Evolutionary conservation across 2,113 vertebrate species (phyloP).

Genomic region (Perognathus longimembris): DNA sequence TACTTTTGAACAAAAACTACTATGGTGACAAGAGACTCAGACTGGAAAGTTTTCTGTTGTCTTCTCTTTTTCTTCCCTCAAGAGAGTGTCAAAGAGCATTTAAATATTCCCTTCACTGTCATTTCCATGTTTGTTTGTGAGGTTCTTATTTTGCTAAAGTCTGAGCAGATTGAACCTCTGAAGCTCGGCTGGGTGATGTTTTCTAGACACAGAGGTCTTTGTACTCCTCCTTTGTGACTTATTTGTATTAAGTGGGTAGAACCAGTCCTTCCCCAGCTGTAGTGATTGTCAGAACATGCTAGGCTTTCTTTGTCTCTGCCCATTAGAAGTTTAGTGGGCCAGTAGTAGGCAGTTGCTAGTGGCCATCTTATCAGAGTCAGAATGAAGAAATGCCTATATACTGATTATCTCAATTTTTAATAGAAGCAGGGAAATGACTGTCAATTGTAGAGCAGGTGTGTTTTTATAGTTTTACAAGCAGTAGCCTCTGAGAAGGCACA

Average conservation of each 20-base stretch:
- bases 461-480: background rate
- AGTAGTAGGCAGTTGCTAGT: background rate
- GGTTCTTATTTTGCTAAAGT: background rate
- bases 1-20: no score
- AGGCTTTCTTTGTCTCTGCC: background rate
- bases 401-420: background rate
- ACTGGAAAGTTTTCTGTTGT: background rate
- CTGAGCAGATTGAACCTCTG: background rate
- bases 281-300: accelerated
- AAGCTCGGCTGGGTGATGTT: background rate
- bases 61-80: background rate
- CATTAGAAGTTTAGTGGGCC: background rate
- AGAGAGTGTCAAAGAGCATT: background rate
- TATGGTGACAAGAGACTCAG: no score
- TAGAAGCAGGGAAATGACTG: background rate
- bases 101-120: background rate
- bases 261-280: background rate
- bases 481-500: background rate
- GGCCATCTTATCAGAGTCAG: background rate
- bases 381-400: background rate
- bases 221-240: background rate
- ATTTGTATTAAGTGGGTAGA: background rate
- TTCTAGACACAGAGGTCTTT: background rate
- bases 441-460: background rate
- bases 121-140: background rate